These are phyloP conservation scores for Ptiloglossa arizonensis DNA, from an alignment of 1,140 invertebrate genomes.

Conservation along the genomic window DNA sequence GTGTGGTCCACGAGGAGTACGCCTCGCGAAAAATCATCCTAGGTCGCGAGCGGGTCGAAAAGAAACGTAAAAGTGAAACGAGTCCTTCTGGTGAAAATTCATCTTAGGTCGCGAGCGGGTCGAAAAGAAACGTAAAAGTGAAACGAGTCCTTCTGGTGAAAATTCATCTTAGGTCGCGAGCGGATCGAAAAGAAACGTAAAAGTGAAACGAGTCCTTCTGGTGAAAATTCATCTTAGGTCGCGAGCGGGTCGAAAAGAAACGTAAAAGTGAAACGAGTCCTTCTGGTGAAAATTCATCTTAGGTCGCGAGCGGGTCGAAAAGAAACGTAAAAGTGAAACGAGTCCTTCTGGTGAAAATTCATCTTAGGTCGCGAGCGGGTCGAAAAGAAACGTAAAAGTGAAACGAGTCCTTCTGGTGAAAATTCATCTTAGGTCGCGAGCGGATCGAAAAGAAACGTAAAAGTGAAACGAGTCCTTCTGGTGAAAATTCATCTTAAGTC, in stretches of 20 bases:
- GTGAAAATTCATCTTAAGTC: slow-evolving; percentile 11
- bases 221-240: slow-evolving; percentile 11
- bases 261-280: too few relatives aligned
- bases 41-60: background rate
- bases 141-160: background rate
- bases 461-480: too few relatives aligned
- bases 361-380: background rate
- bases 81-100: slow-evolving; percentile 10
- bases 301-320: background rate
- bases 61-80: too few relatives aligned
- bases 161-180: slow-evolving; percentile 11
- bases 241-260: background rate
- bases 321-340: too few relatives aligned
- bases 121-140: too few relatives aligned
- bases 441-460: too few relatives aligned
- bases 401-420: background rate
- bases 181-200: too few relatives aligned
- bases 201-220: too few relatives aligned
- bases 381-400: too few relatives aligned
- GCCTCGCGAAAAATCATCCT: slow-evolving; percentile 19
- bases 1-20: slow-evolving; percentile 23
- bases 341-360: slow-evolving; percentile 10
- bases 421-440: slow-evolving; percentile 11
- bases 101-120: background rate
- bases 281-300: slow-evolving; percentile 19